Percentiles rank a stretch among this genome's conserved stretches.
phyloP scores from a whole-genome alignment of 2,113 vertebrate species.

The Sialia sialis region DNA sequence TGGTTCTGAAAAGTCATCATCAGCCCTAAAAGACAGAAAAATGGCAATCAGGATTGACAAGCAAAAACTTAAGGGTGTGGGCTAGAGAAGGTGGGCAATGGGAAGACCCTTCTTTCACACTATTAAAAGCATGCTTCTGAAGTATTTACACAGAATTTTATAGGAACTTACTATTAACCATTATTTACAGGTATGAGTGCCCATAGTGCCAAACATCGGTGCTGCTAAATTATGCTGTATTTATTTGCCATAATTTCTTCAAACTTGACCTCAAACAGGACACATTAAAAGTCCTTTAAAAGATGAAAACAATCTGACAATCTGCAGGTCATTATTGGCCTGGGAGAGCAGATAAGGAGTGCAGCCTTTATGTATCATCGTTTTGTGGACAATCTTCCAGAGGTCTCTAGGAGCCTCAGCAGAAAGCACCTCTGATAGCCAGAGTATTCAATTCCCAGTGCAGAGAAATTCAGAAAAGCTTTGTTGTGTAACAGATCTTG shows the following conservation, averaged over 20 bases:
- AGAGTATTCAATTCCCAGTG: not conserved
- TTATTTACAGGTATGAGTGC: not conserved
- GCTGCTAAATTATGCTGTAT: not conserved
- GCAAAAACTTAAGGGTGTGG: not conserved
- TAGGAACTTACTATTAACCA: not conserved
- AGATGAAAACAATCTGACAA: not conserved
- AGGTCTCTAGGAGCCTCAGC: not conserved
- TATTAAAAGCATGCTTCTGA: not conserved
- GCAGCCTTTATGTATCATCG: not conserved
- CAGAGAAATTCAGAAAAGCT: not conserved
- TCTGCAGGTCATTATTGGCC: not conserved
- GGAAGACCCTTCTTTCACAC: not conserved
- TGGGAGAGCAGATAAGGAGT: not conserved
- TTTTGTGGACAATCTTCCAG: not conserved
- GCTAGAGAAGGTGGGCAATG: not conserved
- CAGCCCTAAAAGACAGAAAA: conserved; percentile 77
- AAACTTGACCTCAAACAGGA: not conserved
- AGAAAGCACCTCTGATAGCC: not conserved
- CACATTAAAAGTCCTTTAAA: not conserved
- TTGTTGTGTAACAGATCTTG: not conserved
- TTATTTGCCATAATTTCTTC: not conserved
- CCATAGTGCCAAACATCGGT: not conserved
- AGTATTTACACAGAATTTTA: not conserved
- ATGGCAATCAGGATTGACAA: not conserved
- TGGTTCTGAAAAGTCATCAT: conserved; percentile 87